These are phyloP conservation scores for Aplochiton taeniatus DNA, from an alignment of 2,797 vertebrate species.

Conservation along the genomic window DNA sequence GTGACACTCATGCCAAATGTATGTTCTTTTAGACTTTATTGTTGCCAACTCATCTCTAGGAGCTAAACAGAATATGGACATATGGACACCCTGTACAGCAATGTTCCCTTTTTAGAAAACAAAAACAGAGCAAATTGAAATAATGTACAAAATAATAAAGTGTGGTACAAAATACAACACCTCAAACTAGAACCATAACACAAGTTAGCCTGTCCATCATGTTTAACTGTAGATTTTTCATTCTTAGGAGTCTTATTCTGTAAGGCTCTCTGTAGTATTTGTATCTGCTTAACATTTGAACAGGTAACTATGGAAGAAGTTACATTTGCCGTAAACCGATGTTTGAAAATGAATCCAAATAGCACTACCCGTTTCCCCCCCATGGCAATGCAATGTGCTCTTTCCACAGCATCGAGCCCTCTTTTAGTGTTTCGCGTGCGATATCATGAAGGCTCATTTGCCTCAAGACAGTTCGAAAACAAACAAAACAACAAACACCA, in stretches of 20 bases:
- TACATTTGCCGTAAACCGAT: no score
- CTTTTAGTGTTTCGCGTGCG: slow-evolving; percentile 49
- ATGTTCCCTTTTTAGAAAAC: slow-evolving; percentile 69
- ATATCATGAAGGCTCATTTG: slow-evolving; percentile 36
- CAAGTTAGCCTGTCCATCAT: slow-evolving; percentile 19
- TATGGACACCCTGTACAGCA: slow-evolving; percentile 57
- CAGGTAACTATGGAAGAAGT: no score
- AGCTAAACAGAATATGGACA: slow-evolving; percentile 56
- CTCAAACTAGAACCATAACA: slow-evolving; percentile 35
- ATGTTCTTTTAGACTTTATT: slow-evolving; percentile 68
- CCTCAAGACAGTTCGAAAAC: slow-evolving; percentile 65
- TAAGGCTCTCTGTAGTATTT: no score
- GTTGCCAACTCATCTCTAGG: slow-evolving; percentile 49
- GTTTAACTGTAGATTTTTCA: no score
- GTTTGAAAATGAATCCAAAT: neutral
- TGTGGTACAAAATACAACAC: slow-evolving; percentile 54
- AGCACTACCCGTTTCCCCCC: slow-evolving; percentile 13
- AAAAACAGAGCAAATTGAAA: slow-evolving; percentile 43
- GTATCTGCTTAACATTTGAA: no score
- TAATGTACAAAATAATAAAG: slow-evolving; percentile 67
- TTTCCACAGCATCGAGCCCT: slow-evolving; percentile 26
- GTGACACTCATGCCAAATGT: neutral
- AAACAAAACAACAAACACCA: slow-evolving; percentile 15
- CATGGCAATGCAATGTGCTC: slow-evolving; percentile 25
- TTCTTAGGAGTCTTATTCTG: no score